phyloP scores from a whole-genome alignment of 2,797 vertebrate species.

The Phrynocephalus guinanensis region DNA sequence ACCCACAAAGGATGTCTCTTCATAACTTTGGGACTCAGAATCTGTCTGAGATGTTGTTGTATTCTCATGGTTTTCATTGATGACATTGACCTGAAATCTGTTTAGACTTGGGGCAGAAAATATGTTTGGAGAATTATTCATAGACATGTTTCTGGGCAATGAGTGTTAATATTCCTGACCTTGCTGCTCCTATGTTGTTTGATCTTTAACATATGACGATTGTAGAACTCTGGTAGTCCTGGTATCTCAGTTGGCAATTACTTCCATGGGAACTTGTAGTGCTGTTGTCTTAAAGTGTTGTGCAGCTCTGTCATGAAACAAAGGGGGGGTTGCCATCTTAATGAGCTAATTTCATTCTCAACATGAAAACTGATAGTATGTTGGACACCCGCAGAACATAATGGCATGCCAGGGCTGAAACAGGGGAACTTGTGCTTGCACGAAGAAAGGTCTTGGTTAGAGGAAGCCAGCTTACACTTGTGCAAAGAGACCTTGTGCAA shows the following conservation, averaged over 20 bases:
- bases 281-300: conserved; percentile 53
- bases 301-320: conserved; percentile 62
- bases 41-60: conserved; percentile 71
- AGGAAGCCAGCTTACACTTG: too few species aligned
- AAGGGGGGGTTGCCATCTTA: conserved; percentile 59
- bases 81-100: conserved; percentile 81
- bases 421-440: too few species aligned
- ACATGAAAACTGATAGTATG: neutral
- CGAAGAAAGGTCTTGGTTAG: too few species aligned
- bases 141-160: conserved; percentile 75
- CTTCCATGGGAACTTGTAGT: conserved; percentile 29
- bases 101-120: conserved; percentile 77
- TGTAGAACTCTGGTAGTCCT: conserved; percentile 42
- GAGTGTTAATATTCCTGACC: neutral
- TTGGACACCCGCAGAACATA: too few species aligned
- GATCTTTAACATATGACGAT: conserved; percentile 41
- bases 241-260: conserved; percentile 48
- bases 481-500: too few species aligned
- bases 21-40: conserved; percentile 86
- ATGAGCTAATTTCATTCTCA: conserved; percentile 37
- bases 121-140: conserved; percentile 75
- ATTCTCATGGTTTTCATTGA: conserved; percentile 76
- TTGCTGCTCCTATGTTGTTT: conserved; percentile 21
- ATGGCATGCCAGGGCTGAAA: too few species aligned
- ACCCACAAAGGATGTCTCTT: conserved; percentile 84